Evolutionary conservation across 2,888 invertebrate species (phyloP).

Genomic region (Drosophila mimica): DNA sequence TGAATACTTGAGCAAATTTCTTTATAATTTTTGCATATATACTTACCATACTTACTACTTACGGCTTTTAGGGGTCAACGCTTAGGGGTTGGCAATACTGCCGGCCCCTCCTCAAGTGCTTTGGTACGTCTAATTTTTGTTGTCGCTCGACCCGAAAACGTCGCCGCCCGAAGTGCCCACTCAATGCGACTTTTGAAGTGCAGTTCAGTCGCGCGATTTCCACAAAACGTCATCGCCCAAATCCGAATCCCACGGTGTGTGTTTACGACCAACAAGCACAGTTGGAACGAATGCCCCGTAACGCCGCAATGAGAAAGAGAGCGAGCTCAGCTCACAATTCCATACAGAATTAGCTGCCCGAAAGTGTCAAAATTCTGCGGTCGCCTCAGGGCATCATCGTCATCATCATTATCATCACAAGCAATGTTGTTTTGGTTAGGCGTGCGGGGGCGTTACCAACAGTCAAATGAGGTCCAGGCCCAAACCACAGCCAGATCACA

Average conservation of each 20-base stretch:
- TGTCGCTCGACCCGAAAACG: constrained; percentile 73
- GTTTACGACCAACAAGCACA: constrained; percentile 85
- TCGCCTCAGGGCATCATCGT: constrained; percentile 52
- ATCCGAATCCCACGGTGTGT: constrained; percentile 85
- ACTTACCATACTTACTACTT: constrained; percentile 39
- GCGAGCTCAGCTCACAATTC: constrained; percentile 4
- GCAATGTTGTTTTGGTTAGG: constrained; percentile 25
- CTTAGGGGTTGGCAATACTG: constrained; percentile 54
- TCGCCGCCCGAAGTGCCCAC: constrained; percentile 75
- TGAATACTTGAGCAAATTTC: constrained; percentile 60
- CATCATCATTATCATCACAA: constrained; percentile 6
- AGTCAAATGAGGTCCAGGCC: constrained; percentile 64
- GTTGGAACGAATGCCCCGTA: constrained; percentile 65
- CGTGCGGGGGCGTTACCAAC: constrained; percentile 49
- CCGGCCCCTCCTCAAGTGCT: constrained; percentile 47
- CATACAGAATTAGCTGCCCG: constrained; percentile 60
- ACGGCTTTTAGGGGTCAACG: constrained; percentile 55
- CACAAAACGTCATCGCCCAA: constrained; percentile 17
- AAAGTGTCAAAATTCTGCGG: constrained; percentile 66
- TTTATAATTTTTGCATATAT: constrained; percentile 55
- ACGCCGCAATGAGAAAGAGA: background rate
- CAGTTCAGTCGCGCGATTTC: constrained; percentile 44
- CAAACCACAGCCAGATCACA: constrained; percentile 16
- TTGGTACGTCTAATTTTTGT: constrained; percentile 71
- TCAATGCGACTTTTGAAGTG: constrained; percentile 70